Base-by-base conservation (phyloP, 2,888 invertebrate species). In the Chironomus tentans region DNA sequence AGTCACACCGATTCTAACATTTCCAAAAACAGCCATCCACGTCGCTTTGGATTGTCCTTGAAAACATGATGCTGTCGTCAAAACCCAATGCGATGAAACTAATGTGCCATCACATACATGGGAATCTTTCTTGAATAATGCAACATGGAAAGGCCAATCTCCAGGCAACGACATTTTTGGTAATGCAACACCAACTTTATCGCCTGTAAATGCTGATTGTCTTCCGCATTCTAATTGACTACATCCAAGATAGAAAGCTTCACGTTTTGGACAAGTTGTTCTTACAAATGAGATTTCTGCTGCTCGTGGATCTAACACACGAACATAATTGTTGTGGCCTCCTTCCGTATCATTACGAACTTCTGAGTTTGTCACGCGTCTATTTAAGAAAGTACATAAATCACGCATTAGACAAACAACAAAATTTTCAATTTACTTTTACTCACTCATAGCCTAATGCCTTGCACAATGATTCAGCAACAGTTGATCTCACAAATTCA, bases 111-210 rank as follows among this genome's bases (percentile, higher is more conserved):
- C 95, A 82, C 95, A 96, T 5, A 93, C 92, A 82, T 95, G 95
- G 61, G 91, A 90, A 78, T 93, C 91, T 80, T 94, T 90, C 79
- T 94, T 90, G 80, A 92, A 89, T 2, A 96, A 85, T 2, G 92
- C 91, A 18, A 91, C 92, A 81, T 94, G 91, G 95, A 95, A 95
- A n/a, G 95, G 95, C 95, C 95, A 94, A 82, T 94, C 94, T 2
- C 94, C 94, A 0, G 92, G 91, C 3, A 87, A 87, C 0, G 93
- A 88, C 84, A 92, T 90, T 80, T 92, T 92, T 50, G 88, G 87
- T 77, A 94, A 83, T 0, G 87, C 87, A 76, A 85, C 85, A 5
- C 74, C 76, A 85, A 85, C 28, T 87, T 87, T 10, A 38, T 76
- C 61, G 3, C 47, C 22, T 12, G n/a, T 28, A 70, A 86, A 83